phyloP scores from a whole-genome alignment of 2,888 invertebrate species.

The Seladonia tumulorum region DNA sequence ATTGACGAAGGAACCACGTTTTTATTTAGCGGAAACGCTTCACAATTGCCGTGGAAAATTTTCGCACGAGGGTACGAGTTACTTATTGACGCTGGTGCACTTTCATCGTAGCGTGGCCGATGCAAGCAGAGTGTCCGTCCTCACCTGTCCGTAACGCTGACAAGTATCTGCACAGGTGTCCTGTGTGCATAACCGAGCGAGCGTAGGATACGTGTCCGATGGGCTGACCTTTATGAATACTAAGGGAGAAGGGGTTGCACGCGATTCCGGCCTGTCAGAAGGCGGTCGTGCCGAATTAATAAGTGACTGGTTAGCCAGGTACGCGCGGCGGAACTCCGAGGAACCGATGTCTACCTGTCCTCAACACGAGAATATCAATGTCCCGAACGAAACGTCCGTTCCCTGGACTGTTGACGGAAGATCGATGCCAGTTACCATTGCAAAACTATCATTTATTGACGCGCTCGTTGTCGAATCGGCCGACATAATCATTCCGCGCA shows the following conservation, averaged over 20 bases:
- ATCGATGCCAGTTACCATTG: neutral
- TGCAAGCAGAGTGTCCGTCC: slow-evolving; percentile 32
- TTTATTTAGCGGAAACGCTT: neutral
- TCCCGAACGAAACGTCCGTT: slow-evolving; percentile 5
- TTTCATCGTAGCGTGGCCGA: neutral
- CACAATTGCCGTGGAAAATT: neutral
- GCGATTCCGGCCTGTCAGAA: slow-evolving; percentile 69
- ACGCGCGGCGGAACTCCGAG: slow-evolving; percentile 31
- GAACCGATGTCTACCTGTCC: slow-evolving; percentile 39
- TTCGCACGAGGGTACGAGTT: neutral
- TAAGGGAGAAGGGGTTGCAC: slow-evolving; percentile 68
- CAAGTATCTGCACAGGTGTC: slow-evolving; percentile 66
- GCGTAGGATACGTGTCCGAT: slow-evolving; percentile 55
- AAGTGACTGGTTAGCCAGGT: slow-evolving; percentile 49
- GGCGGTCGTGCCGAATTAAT: slow-evolving; percentile 65
- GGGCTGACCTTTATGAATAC: slow-evolving; percentile 81
- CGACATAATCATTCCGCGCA: neutral
- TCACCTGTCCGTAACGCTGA: slow-evolving; percentile 64
- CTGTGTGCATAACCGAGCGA: slow-evolving; percentile 51
- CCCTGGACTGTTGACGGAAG: neutral
- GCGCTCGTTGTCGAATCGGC: neutral
- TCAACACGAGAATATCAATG: slow-evolving; percentile 32
- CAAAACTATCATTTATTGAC: slow-evolving; percentile 1
- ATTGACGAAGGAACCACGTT: neutral
- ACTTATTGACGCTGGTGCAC: neutral